Percentiles rank a stretch among this genome's conserved stretches.
phyloP scores from a whole-genome alignment of 2,113 vertebrate species.

The Bombycilla garrulus region DNA sequence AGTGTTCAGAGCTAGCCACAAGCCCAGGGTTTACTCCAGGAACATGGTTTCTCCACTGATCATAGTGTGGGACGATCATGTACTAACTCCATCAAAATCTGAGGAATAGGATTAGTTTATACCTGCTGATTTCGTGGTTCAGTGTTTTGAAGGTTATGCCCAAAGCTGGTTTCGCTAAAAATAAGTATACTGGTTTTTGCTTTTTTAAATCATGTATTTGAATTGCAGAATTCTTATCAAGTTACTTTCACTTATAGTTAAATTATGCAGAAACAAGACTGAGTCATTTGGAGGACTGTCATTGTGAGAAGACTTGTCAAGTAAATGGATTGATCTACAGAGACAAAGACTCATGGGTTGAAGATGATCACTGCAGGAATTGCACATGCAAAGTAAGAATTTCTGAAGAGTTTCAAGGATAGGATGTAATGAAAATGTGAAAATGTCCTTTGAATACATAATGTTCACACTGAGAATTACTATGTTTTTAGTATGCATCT shows the following conservation, averaged over 20 bases:
- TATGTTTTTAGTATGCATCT: background rate
- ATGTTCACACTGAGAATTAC: background rate
- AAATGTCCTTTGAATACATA: background rate
- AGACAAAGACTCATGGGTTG: conserved; percentile 91
- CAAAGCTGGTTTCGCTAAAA: background rate
- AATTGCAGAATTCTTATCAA: conserved; percentile 51
- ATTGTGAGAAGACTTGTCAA: conserved; percentile 93
- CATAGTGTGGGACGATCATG: background rate
- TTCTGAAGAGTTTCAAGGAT: background rate
- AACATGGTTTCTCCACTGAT: background rate
- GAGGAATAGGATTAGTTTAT: background rate
- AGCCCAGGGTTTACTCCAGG: background rate
- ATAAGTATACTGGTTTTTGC: background rate
- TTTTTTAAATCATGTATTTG: background rate
- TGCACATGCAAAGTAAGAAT: conserved; percentile 89
- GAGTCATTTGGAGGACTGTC: conserved; percentile 92
- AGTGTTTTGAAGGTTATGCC: background rate
- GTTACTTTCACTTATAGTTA: conserved; percentile 77
- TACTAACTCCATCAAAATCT: background rate
- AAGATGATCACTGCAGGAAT: conserved; percentile 92
- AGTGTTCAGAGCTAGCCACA: background rate
- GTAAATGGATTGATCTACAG: conserved; percentile 84
- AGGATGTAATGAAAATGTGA: background rate
- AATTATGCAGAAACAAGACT: conserved; percentile 95
- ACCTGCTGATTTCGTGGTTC: background rate